A percentile compares a stretch with the other conserved stretches of the same genome.
These are phyloP conservation scores for Apaloderma vittatum DNA, from an alignment of 2,113 vertebrate genomes.

Conservation along the genomic window DNA sequence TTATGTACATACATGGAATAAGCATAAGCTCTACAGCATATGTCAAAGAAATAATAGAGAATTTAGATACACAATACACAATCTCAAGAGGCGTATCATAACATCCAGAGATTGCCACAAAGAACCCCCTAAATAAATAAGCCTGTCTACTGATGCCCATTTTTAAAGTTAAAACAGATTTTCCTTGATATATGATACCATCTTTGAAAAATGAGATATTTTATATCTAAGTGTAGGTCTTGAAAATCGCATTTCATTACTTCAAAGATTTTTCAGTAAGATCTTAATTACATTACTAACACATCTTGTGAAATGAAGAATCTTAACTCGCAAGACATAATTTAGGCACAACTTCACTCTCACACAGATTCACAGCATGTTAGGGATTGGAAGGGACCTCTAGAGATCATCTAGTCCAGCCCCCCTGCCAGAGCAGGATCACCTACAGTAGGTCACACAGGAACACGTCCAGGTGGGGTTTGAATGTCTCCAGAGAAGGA, in stretches of 20 bases:
- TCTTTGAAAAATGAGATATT: not conserved
- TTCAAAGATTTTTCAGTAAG: not conserved
- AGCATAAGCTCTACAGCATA: not conserved
- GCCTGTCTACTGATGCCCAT: not conserved
- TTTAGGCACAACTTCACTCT: not conserved
- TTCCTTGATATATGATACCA: not conserved
- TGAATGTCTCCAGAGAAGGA: too few relatives aligned
- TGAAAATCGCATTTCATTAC: not conserved
- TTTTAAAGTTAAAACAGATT: not conserved
- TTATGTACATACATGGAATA: not conserved
- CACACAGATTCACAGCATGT: too few relatives aligned
- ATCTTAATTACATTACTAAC: not conserved
- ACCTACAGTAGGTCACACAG: too few relatives aligned
- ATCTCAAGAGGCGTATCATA: not conserved
- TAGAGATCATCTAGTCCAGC: too few relatives aligned
- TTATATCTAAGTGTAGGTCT: fast-evolving
- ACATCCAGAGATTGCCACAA: not conserved
- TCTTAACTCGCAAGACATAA: not conserved
- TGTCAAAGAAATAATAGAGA: not conserved
- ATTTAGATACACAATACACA: not conserved
- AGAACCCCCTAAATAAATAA: not conserved
- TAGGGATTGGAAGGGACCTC: too few relatives aligned
- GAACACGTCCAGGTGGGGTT: too few relatives aligned
- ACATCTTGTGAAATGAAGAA: not conserved
- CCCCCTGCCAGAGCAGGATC: too few relatives aligned